Conservation (phyloP, 2,888 invertebrate genomes). For the Rhodophaea formosa region DNA sequence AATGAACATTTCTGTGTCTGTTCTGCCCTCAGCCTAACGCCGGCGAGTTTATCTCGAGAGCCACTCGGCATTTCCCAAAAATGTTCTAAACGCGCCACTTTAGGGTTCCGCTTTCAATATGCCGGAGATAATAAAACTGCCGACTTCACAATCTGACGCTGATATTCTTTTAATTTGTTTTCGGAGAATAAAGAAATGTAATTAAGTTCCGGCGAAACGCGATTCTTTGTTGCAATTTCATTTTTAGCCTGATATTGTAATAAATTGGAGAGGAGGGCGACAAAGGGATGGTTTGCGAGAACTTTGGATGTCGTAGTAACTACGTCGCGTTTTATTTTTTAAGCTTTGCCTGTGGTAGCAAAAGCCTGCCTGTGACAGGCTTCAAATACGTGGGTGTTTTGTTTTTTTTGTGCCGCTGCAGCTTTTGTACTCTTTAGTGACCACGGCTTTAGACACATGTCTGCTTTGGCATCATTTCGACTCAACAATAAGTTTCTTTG, state of each 20-base stretch:
- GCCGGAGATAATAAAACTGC: conserved; percentile 6
- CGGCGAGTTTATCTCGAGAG: conserved; percentile 3
- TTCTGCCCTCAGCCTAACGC: not conserved
- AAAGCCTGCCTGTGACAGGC: not conserved
- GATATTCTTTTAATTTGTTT: conserved; percentile 5
- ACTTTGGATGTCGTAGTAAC: not conserved
- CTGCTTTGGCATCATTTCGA: too few relatives aligned
- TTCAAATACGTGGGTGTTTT: not conserved
- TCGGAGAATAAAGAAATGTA: not conserved
- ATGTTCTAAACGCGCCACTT: not conserved
- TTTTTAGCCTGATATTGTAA: not conserved
- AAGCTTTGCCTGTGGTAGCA: not conserved
- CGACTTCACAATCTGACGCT: not conserved
- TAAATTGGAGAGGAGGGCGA: not conserved
- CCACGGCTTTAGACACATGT: too few relatives aligned
- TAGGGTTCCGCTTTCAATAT: not conserved
- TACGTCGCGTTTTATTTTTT: not conserved
- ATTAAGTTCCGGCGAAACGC: not conserved
- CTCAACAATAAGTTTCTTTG: too few relatives aligned
- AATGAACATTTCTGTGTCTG: too few relatives aligned
- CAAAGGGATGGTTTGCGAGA: not conserved
- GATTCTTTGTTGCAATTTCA: not conserved
- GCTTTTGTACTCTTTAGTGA: too few relatives aligned
- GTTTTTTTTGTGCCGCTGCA: not conserved
- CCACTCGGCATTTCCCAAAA: not conserved